phyloP scores from a whole-genome alignment of 2,888 invertebrate genomes.

The Thera obeliscata region DNA sequence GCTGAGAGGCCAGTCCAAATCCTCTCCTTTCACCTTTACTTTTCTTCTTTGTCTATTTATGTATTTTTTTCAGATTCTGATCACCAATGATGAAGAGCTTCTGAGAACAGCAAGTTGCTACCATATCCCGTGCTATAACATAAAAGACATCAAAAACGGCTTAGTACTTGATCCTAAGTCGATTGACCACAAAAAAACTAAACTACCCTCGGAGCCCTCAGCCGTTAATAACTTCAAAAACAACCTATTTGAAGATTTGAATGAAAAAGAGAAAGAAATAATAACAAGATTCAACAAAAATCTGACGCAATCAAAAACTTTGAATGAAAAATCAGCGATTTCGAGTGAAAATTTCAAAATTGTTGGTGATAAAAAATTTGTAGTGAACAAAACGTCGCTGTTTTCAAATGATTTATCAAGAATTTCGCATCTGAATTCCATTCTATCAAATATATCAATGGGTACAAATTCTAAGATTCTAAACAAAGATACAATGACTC shows the following conservation, averaged over 20 bases:
- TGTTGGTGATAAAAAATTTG: background rate
- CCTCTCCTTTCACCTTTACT: too few relatives aligned
- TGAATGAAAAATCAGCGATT: constrained; percentile 1
- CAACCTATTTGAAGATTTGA: background rate
- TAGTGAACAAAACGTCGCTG: background rate
- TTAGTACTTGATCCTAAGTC: constrained; percentile 25
- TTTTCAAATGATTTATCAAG: background rate
- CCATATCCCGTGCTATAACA: constrained; percentile 46
- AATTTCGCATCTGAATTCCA: background rate
- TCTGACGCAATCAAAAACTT: background rate
- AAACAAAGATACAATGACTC: background rate
- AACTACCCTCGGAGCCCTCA: constrained; percentile 19
- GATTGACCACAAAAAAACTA: constrained; percentile 9
- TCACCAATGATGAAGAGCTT: constrained; percentile 52
- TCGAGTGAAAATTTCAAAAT: background rate
- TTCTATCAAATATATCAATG: constrained; percentile 1
- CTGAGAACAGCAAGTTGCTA: constrained; percentile 41
- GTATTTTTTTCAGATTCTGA: constrained; percentile 50
- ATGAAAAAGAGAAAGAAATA: constrained; percentile 20
- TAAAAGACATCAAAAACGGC: constrained; percentile 49
- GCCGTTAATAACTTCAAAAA: background rate
- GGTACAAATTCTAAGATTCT: background rate
- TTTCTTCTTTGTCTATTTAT: too few relatives aligned
- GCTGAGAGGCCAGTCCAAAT: too few relatives aligned
- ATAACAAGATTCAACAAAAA: constrained; percentile 3